Evolutionary conservation across 2,797 vertebrate species (phyloP), one percentile per base, ranked within the genome.

Genomic region (Chiloscyllium punctatum): DNA sequence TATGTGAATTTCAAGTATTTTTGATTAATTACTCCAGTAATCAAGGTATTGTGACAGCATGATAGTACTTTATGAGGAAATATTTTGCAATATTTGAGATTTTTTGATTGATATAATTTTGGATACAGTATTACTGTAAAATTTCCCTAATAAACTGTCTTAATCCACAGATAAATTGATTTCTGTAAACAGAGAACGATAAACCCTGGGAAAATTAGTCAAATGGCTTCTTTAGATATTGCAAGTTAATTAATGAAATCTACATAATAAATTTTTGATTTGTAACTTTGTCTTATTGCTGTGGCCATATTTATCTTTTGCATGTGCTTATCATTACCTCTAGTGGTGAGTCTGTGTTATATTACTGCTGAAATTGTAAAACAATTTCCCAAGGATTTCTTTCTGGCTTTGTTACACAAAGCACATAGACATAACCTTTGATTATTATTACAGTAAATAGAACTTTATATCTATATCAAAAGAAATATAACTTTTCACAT

Each of bases 281-380:
- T 0, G 42, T 21, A 84, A 84, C 16, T 48, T 84, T 84, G 79
- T 23, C n/a, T 42, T 5, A 62, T 90, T 62, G 87, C 62, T 62
- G 33, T 18, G 5, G 15, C 0, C 30, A n/a, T 33, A 25, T 30
- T 90, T n/a, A 53, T 48, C 25, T 9, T 27, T 90, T 90, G 87
- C 30, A 53, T 90, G 87, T 90, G 57, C 27, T 90, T 90, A 90
- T 90, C 87, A 90, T 62, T 27, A 53, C 87, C 87, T 57, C 87
- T 62, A 53, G 87, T 90, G 87, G 87, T 90, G 87, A 90, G 62
- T 62, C 25, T 90, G 51, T 90, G 53, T 90, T 90, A 62, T 90
- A 84, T 42, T 84, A 48, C 23, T 42, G 15, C 13, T 84, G 82
- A 18, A 84, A 84, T 48, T 48, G 37, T 84, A 84, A 84, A 84